Evolutionary conservation across 2,113 vertebrate species (phyloP).

Genomic region (Jaculus jaculus): DNA sequence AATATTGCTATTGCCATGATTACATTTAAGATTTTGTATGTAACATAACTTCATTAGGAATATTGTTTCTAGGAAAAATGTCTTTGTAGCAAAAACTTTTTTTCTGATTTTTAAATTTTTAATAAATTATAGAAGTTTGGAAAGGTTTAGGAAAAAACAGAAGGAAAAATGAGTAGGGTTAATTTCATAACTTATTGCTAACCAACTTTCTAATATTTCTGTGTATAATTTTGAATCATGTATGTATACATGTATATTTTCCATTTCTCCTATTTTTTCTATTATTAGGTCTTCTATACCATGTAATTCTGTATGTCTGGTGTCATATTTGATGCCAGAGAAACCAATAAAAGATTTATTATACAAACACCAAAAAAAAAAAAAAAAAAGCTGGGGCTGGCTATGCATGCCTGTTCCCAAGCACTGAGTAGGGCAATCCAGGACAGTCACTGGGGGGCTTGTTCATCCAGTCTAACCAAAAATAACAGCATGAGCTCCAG

Average conservation of each 20-base stretch:
- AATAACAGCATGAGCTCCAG: too few relatives aligned
- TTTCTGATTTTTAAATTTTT: constrained; percentile 16
- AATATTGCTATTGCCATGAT: not conserved
- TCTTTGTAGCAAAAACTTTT: not conserved
- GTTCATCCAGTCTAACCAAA: too few relatives aligned
- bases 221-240: constrained; percentile 20
- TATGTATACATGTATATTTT: not conserved
- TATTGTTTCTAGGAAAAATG: not conserved
- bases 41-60: not conserved
- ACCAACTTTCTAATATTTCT: constrained; percentile 34
- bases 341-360: not conserved
- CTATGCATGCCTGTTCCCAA: too few relatives aligned
- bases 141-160: not conserved
- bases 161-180: not conserved
- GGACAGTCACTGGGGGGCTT: too few relatives aligned
- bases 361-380: too few relatives aligned
- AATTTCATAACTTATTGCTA: not conserved
- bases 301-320: not conserved
- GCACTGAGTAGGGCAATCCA: too few relatives aligned
- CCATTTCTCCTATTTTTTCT: too few relatives aligned
- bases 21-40: not conserved
- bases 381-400: too few relatives aligned
- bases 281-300: not conserved
- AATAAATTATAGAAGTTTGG: constrained; percentile 26
- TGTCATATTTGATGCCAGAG: not conserved